Conservation (phyloP, 2,113 vertebrate species). For the Ahaetulla prasina region DNA sequence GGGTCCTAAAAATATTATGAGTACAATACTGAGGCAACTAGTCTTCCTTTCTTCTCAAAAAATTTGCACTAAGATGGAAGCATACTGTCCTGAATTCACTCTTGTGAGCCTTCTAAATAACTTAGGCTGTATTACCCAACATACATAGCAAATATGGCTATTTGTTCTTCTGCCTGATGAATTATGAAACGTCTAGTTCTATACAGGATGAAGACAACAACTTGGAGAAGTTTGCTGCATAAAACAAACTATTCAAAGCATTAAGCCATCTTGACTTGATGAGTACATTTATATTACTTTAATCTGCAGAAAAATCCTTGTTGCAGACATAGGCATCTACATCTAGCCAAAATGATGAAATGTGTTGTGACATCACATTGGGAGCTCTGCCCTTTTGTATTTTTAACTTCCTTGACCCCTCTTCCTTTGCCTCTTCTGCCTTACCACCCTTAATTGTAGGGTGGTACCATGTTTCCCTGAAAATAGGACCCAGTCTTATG, state of each 20-base stretch:
- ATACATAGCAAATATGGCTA: neutral
- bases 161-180: neutral
- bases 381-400: neutral
- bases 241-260: neutral
- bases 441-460: neutral
- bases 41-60: neutral
- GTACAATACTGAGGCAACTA: neutral
- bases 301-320: neutral
- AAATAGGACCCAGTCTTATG: too few relatives aligned
- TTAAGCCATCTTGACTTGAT: neutral
- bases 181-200: neutral
- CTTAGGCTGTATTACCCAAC: neutral
- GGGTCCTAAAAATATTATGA: neutral
- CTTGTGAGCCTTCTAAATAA: neutral
- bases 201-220: neutral
- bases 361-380: neutral
- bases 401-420: neutral
- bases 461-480: too few relatives aligned
- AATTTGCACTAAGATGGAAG: neutral
- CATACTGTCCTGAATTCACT: neutral
- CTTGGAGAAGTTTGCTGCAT: neutral
- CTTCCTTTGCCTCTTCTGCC: neutral
- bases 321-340: neutral
- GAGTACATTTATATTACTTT: neutral
- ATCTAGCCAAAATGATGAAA: neutral